Percentiles rank a stretch among this genome's conserved stretches.
Conservation (phyloP, 1,140 invertebrate species). For the Araneus ventricosus region DNA sequence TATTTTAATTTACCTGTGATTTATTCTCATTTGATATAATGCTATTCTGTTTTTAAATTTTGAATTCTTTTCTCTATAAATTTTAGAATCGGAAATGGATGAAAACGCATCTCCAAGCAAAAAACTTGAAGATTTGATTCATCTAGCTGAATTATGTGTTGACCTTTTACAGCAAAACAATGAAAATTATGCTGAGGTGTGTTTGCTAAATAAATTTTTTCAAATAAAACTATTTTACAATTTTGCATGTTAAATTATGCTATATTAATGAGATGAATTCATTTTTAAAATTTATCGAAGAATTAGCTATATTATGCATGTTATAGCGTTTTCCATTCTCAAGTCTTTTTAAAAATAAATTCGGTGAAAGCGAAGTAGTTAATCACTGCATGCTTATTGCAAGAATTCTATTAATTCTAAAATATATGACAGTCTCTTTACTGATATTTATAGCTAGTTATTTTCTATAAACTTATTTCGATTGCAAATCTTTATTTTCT, state of each 20-base stretch:
- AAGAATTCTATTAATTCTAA: not conserved
- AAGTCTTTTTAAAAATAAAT: not conserved
- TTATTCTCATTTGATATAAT: too few relatives aligned
- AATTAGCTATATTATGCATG: not conserved
- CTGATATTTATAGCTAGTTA: not conserved
- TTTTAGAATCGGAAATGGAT: slow-evolving; percentile 81
- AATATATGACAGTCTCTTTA: not conserved
- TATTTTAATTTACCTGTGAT: too few relatives aligned
- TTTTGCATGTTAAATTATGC: slow-evolving; percentile 32
- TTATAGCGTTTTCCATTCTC: not conserved
- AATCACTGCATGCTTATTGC: not conserved
- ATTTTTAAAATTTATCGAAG: not conserved
- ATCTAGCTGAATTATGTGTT: slow-evolving; percentile 97
- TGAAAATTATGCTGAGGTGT: slow-evolving; percentile 99
- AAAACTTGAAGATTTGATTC: slow-evolving; percentile 97
- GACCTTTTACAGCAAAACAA: slow-evolving; percentile 99
- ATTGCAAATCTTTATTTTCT: too few relatives aligned
- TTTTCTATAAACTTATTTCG: too few relatives aligned
- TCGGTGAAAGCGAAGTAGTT: not conserved
- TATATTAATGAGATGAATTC: not conserved
- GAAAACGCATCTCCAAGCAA: slow-evolving; percentile 88
- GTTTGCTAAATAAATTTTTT: not conserved
- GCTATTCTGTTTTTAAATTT: too few relatives aligned
- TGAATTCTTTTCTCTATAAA: too few relatives aligned
- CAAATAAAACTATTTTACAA: slow-evolving; percentile 77